Conservation (phyloP, 2,888 invertebrate species). For the Pristionchus entomophagus region DNA sequence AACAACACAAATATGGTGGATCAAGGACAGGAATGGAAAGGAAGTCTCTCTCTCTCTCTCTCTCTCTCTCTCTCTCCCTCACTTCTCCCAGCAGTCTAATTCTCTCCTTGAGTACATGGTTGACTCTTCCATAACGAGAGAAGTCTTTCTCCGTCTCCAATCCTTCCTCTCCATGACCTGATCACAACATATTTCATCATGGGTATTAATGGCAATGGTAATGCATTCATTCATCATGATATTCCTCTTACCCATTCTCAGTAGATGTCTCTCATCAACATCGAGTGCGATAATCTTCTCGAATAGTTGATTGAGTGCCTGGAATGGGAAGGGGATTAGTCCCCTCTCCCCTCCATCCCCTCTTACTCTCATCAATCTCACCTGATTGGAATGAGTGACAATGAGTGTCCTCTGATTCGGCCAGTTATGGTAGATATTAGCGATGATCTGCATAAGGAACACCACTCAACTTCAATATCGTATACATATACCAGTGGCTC, state of each 20-base stretch:
- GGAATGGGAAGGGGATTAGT: conserved; percentile 78
- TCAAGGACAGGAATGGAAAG: background rate
- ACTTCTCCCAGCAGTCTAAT: conserved; percentile 85
- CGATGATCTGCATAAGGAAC: conserved; percentile 98
- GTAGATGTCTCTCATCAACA: conserved; percentile 95
- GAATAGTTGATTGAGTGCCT: conserved; percentile 97
- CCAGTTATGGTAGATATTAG: conserved; percentile 98
- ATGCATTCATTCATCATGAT: too few species aligned
- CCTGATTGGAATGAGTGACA: conserved; percentile 94
- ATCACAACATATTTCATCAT: too few species aligned
- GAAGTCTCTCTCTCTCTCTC: background rate
- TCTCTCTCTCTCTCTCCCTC: too few species aligned
- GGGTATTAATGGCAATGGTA: too few species aligned
- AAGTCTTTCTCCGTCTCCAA: conserved; percentile 99
- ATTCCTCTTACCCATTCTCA: conserved; percentile 99
- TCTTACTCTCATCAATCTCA: conserved; percentile 48
- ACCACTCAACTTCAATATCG: too few species aligned
- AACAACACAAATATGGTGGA: background rate
- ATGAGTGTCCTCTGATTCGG: conserved; percentile 97
- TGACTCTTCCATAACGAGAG: conserved; percentile 97
- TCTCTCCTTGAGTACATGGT: conserved; percentile 95
- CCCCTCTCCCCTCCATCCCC: background rate
- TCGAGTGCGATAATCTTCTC: conserved; percentile 98
- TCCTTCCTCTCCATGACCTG: conserved; percentile 95
- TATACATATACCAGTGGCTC: too few species aligned